Conservation (phyloP, 2,113 vertebrate genomes). For the Eptesicus fuscus region DNA sequence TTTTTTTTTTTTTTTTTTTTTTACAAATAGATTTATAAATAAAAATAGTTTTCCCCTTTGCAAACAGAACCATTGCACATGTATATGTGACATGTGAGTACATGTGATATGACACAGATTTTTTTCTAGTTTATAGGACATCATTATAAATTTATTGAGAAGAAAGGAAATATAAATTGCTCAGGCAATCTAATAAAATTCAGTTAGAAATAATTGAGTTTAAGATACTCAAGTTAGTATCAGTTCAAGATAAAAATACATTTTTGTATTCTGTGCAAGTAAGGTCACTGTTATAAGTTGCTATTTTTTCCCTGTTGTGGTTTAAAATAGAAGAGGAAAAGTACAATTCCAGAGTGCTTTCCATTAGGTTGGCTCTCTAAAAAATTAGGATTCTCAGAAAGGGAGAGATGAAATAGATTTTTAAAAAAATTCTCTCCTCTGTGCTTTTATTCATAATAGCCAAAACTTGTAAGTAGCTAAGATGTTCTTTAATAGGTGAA, state of each 20-base stretch:
- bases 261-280: not conserved
- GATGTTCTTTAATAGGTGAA: not conserved
- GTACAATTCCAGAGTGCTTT: not conserved
- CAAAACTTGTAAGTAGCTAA: not conserved
- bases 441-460: not conserved
- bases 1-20: not conserved
- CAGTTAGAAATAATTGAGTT: constrained; percentile 30
- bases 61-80: not conserved
- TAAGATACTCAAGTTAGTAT: constrained; percentile 9
- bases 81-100: not conserved
- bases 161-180: constrained; percentile 25
- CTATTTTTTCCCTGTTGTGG: not conserved
- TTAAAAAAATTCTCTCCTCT: not conserved
- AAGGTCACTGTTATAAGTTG: not conserved
- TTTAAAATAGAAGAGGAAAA: constrained; percentile 27
- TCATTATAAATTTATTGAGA: constrained; percentile 26
- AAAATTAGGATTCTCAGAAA: constrained; percentile 13
- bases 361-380: not conserved
- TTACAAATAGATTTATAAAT: constrained; percentile 12
- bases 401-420: not conserved
- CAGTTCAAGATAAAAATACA: constrained; percentile 34
- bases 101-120: not conserved
- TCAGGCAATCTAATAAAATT: constrained; percentile 40
- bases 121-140: not conserved
- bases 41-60: not conserved